phyloP scores from a whole-genome alignment of 2,113 vertebrate species.

The Atractosteus spatula region DNA sequence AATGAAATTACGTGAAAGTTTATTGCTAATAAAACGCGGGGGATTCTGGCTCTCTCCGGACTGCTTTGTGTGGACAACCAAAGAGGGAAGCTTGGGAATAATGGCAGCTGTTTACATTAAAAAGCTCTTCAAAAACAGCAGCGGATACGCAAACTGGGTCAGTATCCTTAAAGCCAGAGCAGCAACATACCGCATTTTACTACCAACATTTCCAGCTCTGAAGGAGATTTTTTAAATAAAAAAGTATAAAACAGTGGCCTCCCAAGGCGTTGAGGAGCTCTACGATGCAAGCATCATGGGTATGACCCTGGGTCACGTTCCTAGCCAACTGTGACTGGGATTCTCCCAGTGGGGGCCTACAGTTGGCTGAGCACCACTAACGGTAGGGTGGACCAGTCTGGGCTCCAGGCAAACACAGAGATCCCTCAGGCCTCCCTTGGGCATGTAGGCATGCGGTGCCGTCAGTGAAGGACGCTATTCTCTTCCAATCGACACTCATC shows the following conservation, averaged over 20 bases:
- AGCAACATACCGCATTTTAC: background rate
- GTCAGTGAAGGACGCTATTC: too few species aligned
- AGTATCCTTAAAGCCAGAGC: background rate
- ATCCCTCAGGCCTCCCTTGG: too few species aligned
- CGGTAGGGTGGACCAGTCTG: too few species aligned
- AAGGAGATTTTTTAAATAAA: background rate
- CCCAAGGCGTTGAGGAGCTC: background rate
- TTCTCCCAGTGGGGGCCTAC: too few species aligned
- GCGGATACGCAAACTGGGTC: conserved; percentile 4
- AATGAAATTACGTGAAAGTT: conserved; percentile 36
- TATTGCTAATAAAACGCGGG: conserved; percentile 29
- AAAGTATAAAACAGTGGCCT: background rate
- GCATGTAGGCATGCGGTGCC: too few species aligned
- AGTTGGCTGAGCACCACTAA: too few species aligned
- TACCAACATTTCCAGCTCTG: too few species aligned
- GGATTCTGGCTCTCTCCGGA: conserved; percentile 54
- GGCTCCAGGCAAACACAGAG: too few species aligned
- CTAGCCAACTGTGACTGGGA: too few species aligned
- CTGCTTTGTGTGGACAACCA: conserved; percentile 25
- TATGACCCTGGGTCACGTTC: too few species aligned
- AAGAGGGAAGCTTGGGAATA: conserved; percentile 37
- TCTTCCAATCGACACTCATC: too few species aligned
- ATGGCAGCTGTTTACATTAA: conserved; percentile 47
- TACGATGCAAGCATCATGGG: too few species aligned
- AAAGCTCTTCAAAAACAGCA: conserved; percentile 14